These are phyloP conservation scores for Drosophila kepulauana DNA, from an alignment of 1,140 invertebrate genomes.

Conservation along the genomic window DNA sequence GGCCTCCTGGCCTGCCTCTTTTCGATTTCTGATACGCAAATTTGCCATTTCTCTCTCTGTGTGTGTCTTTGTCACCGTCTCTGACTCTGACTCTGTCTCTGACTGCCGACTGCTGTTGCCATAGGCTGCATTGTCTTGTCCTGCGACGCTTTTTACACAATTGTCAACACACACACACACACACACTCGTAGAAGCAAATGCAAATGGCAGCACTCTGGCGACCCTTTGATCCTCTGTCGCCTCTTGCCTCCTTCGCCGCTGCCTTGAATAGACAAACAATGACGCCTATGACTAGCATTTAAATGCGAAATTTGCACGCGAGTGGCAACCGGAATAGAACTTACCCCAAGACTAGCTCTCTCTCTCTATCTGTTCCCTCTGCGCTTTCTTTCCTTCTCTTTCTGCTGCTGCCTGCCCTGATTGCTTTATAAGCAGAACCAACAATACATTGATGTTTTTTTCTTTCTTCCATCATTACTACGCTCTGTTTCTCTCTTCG, in stretches of 20 bases:
- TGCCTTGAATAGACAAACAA: slow-evolving; percentile 63
- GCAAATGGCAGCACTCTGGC: slow-evolving; percentile 41
- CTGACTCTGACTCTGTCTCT: slow-evolving; percentile 8
- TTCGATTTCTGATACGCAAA: slow-evolving; percentile 72
- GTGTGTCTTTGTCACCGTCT: slow-evolving; percentile 17
- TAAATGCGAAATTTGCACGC: slow-evolving; percentile 82
- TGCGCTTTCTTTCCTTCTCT: background rate
- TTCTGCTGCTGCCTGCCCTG: slow-evolving; percentile 15
- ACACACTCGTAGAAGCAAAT: slow-evolving; percentile 43
- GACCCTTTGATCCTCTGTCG: background rate
- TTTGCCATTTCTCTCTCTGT: slow-evolving; percentile 39
- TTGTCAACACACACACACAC: slow-evolving; percentile 67
- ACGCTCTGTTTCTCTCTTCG: background rate
- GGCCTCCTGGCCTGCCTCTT: slow-evolving; percentile 45
- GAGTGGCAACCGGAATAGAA: slow-evolving; percentile 64
- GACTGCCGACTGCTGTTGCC: slow-evolving; percentile 4
- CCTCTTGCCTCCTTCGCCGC: background rate
- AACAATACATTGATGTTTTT: slow-evolving; percentile 29
- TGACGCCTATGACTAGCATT: slow-evolving; percentile 75
- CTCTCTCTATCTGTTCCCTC: background rate
- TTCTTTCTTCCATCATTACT: background rate
- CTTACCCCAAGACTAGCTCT: slow-evolving; percentile 3
- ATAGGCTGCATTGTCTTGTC: slow-evolving; percentile 60
- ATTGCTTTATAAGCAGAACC: slow-evolving; percentile 64
- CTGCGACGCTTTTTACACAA: slow-evolving; percentile 66